These are phyloP conservation scores for Notothenia coriiceps DNA, from an alignment of 2,113 vertebrate genomes.

Conservation along the genomic window DNA sequence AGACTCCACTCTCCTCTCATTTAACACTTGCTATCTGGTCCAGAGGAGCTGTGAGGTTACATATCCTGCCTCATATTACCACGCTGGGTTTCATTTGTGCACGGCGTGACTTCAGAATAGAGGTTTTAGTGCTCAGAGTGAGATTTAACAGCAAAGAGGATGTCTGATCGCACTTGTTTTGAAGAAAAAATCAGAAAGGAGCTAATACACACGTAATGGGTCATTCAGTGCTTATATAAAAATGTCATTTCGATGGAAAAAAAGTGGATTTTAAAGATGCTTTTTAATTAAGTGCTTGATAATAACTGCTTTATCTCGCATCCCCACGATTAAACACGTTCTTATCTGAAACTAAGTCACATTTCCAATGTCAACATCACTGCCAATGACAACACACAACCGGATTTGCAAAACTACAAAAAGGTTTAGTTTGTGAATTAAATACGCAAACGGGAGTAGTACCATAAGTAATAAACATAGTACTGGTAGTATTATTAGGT, in stretches of 20 bases:
- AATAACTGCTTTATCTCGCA: background rate
- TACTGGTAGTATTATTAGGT: background rate
- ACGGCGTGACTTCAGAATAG: conserved; percentile 51
- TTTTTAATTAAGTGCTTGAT: background rate
- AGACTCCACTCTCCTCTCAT: conserved; percentile 69
- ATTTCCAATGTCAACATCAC: too few relatives aligned
- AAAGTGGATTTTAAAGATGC: conserved; percentile 4
- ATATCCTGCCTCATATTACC: conserved; percentile 63
- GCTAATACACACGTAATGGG: background rate
- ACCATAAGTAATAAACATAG: background rate
- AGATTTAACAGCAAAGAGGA: conserved; percentile 19
- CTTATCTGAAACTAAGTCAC: background rate
- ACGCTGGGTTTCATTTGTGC: conserved; percentile 59
- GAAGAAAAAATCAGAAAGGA: conserved; percentile 10
- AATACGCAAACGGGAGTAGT: background rate
- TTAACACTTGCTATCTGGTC: conserved; percentile 69
- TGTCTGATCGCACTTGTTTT: conserved; percentile 30
- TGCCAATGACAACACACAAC: background rate
- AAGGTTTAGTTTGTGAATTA: background rate
- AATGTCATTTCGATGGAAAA: background rate
- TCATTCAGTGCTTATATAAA: background rate
- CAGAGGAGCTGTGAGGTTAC: conserved; percentile 68
- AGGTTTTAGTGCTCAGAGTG: conserved; percentile 29
- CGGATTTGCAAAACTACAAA: background rate
- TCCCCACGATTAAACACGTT: background rate